phyloP scores from a whole-genome alignment of 2,113 vertebrate genomes.

The Myanophis thanlyinensis region DNA sequence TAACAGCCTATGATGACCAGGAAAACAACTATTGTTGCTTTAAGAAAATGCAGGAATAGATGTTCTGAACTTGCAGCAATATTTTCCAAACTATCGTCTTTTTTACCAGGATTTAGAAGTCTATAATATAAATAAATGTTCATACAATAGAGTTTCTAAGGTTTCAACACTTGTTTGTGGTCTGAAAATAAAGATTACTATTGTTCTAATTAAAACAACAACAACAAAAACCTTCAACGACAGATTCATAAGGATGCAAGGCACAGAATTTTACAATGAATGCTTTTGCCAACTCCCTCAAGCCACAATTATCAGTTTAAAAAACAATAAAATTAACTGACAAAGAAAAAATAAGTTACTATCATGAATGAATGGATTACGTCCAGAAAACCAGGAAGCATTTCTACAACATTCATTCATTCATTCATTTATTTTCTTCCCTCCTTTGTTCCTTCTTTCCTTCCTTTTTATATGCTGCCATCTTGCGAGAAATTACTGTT shows the following conservation, averaged over 20 bases:
- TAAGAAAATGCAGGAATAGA: not conserved
- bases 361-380: not conserved
- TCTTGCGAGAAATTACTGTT: not conserved
- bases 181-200: not conserved
- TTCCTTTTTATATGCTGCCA: too few species aligned
- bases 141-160: not conserved
- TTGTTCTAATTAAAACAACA: not conserved
- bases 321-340: not conserved
- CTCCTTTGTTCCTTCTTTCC: too few species aligned
- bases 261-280: not conserved
- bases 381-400: not conserved
- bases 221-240: not conserved
- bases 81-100: not conserved
- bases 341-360: not conserved
- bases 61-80: not conserved
- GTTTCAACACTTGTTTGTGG: not conserved
- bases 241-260: not conserved
- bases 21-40: not conserved
- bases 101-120: not conserved
- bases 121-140: not conserved
- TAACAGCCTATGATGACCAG: not conserved
- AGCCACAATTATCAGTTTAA: not conserved
- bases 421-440: too few species aligned
- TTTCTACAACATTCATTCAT: not conserved
- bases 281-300: not conserved